phyloP scores from a whole-genome alignment of 2,888 invertebrate species.

The Acleris literana region DNA sequence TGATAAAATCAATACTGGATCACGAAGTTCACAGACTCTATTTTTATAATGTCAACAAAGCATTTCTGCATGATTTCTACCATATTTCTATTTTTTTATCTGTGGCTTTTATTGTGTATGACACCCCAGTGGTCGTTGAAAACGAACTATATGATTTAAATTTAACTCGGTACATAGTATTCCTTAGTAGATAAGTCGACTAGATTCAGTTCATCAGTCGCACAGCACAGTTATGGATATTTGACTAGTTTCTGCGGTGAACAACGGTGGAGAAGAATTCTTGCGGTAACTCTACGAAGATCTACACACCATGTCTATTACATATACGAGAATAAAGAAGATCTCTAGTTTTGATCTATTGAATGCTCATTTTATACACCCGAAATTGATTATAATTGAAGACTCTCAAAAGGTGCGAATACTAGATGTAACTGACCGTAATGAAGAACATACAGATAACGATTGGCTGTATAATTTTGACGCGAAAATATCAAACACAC shows the following conservation, averaged over 20 bases:
- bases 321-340: conserved; percentile 42
- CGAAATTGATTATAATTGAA: conserved; percentile 62
- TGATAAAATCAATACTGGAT: too few species aligned
- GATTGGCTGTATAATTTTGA: conserved; percentile 48
- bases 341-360: conserved; percentile 40
- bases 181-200: too few species aligned
- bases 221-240: neutral
- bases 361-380: conserved; percentile 58
- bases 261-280: neutral
- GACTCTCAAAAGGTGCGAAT: conserved; percentile 47
- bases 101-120: neutral
- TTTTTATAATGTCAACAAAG: too few species aligned
- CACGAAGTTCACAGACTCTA: too few species aligned
- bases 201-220: neutral
- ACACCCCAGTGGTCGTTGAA: neutral
- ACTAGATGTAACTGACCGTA: conserved; percentile 49
- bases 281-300: neutral
- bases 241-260: neutral
- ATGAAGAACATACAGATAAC: conserved; percentile 41
- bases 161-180: too few species aligned
- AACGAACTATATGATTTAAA: neutral
- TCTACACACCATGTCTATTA: conserved; percentile 41
- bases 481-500: conserved; percentile 54
- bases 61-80: too few species aligned
- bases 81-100: too few species aligned